Evolutionary conservation across 35 echinoderm and acorn worm genomes (phyloP).

Genomic region (Nesometra sesokonis): DNA sequence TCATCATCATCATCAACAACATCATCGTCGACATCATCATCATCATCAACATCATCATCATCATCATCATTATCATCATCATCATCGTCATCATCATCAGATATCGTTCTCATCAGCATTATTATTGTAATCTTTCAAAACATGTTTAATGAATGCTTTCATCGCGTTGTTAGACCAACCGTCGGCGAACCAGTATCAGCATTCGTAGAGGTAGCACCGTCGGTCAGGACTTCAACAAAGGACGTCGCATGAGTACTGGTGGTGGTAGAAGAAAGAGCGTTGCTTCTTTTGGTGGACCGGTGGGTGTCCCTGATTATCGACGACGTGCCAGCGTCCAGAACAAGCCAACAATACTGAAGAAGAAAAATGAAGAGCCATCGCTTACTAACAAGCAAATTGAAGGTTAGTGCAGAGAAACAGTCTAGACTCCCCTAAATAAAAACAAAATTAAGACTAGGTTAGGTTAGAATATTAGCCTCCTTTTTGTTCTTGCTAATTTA

Average conservation of each 20-base stretch:
- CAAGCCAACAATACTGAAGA: not conserved
- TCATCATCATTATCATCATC: too few species aligned
- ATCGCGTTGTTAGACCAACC: not conserved
- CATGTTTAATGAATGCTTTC: too few species aligned
- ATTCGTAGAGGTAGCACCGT: not conserved
- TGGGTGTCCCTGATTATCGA: not conserved
- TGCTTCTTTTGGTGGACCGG: not conserved
- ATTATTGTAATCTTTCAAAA: too few species aligned
- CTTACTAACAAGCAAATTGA: slow-evolving; percentile 51
- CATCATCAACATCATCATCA: too few species aligned
- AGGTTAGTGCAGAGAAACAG: not conserved
- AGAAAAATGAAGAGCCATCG: slow-evolving; percentile 19
- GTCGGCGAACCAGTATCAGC: not conserved
- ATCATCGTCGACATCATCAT: too few species aligned
- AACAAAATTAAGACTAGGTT: too few species aligned
- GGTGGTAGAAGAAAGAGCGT: not conserved
- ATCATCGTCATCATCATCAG: too few species aligned
- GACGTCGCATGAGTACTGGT: not conserved
- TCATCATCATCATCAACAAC: too few species aligned
- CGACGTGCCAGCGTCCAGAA: not conserved
- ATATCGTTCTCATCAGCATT: too few species aligned
- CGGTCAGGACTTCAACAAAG: not conserved
- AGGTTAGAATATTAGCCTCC: too few species aligned
- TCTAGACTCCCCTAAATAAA: too few species aligned
- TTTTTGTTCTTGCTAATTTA: too few species aligned